Evolutionary conservation across 2,797 vertebrate genomes (phyloP), one percentile per base, ranked within the genome.

Genomic region (Agapornis canus): DNA sequence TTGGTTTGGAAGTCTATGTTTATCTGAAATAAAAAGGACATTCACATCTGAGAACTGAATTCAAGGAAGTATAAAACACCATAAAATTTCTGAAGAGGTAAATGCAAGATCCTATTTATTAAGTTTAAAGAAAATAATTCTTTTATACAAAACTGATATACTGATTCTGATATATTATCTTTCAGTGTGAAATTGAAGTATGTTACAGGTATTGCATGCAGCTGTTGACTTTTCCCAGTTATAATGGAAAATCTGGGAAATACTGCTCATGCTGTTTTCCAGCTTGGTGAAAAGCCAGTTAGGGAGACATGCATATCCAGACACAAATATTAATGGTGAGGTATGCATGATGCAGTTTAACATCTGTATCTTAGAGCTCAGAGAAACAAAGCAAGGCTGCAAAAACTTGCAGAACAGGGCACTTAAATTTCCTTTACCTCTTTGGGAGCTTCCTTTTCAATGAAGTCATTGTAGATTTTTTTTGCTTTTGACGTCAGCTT

Each of bases 381-480:
- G 45, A 77, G 61, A 57, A 77, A 32, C 12, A 66, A 40, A 79
- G 26, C 22, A 32, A 1, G 1, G 15, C 35, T 63, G 3, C 11
- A 56, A 57, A 29, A 61, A 69, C 21, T 37, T 39, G 5, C 0
- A 66, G 27, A 52, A 26, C 2, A 42, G 27, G 49, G 48, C 20
- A 72, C 9, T 65, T 56, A 19, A 83, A 51, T 17, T 71, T 52
- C 73, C n/a, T 71, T 97, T 97, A 99, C 99, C 99, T 99, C 99
- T 94, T 99, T 98, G 9, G 99, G 99, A 76, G 99, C 99, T 61
- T 99, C 99, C 29, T 97, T 98, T 95, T 99, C 98, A 83, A 99
- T 99, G 95, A 99, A 99, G 82, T 99, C 99, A 16, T 98, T 98
- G 71, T 98, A 99, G 95, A 99, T 99, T 95, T 98, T 99, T 86